Evolutionary conservation across 2,797 vertebrate species (phyloP).

Genomic region (Argyrosomus regius): DNA sequence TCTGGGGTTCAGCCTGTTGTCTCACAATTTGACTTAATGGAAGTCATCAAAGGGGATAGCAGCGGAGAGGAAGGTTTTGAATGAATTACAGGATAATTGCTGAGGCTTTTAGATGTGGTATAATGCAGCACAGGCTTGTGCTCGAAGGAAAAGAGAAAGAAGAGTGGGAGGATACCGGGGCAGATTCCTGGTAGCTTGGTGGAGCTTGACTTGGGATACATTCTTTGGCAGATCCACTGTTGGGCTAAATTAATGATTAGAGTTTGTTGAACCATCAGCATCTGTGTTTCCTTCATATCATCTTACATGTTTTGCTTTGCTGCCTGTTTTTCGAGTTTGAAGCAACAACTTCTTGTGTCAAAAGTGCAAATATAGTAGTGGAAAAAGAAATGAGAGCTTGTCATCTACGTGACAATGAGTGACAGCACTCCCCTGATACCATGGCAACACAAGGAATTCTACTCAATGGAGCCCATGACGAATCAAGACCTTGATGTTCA

Average conservation of each 20-base stretch:
- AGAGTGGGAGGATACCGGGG: slow-evolving; percentile 27
- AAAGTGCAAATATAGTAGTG: slow-evolving; percentile 41
- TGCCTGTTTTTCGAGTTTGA: slow-evolving; percentile 7
- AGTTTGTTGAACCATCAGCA: slow-evolving; percentile 20
- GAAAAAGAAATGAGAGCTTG: slow-evolving; percentile 53
- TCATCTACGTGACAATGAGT: slow-evolving; percentile 69
- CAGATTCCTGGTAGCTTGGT: slow-evolving; percentile 45
- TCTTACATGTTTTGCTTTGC: slow-evolving; percentile 19
- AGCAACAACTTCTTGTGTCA: slow-evolving; percentile 25
- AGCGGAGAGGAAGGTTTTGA: slow-evolving; percentile 65
- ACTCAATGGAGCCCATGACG: slow-evolving; percentile 73
- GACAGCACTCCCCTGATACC: slow-evolving; percentile 76
- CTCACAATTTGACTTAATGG: slow-evolving; percentile 69
- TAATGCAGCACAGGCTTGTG: slow-evolving; percentile 52
- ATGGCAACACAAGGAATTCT: slow-evolving; percentile 82
- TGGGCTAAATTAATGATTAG: slow-evolving; percentile 44
- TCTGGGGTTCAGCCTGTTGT: slow-evolving; percentile 67
- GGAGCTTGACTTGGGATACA: slow-evolving; percentile 23
- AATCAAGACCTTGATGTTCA: slow-evolving; percentile 79
- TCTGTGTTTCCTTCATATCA: slow-evolving; percentile 11
- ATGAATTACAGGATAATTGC: slow-evolving; percentile 78
- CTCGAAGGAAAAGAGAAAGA: slow-evolving; percentile 41
- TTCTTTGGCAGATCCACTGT: slow-evolving; percentile 37
- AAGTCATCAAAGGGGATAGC: slow-evolving; percentile 72
- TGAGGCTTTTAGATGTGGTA: slow-evolving; percentile 75